phyloP scores from a whole-genome alignment of 1,140 invertebrate species.

The Aphelenchoides fujianensis region DNA sequence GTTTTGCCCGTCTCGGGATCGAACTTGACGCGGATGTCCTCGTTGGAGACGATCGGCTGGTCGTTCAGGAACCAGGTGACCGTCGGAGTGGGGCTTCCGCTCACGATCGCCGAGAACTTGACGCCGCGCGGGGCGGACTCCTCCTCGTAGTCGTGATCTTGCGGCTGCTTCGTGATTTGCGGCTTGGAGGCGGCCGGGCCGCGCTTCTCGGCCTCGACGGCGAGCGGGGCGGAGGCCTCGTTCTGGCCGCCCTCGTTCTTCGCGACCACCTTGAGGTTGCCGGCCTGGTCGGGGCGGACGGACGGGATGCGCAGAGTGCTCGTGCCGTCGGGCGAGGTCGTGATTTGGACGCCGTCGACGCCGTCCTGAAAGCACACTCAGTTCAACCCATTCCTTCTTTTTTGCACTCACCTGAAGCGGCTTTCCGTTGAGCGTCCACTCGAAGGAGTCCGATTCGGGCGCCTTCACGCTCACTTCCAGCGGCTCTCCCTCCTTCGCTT shows the following conservation, averaged over 20 bases:
- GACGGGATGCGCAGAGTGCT: conserved; percentile 44
- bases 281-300: conserved; percentile 37
- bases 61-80: conserved; percentile 76
- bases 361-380: conserved; percentile 40
- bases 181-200: conserved; percentile 20
- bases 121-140: conserved; percentile 72
- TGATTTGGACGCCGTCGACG: conserved; percentile 47
- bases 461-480: conserved; percentile 29
- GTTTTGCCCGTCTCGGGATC: conserved; percentile 50
- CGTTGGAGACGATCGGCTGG: conserved; percentile 50
- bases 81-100: conserved; percentile 79
- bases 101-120: conserved; percentile 73
- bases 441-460: conserved; percentile 35
- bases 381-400: conserved; percentile 16
- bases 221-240: conserved; percentile 4
- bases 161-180: conserved; percentile 55
- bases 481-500: conserved; percentile 26
- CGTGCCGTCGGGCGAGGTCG: conserved; percentile 31
- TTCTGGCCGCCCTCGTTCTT: conserved; percentile 52
- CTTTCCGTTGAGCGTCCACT: conserved; percentile 56
- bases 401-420: conserved; percentile 36
- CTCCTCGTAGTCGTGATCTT: conserved; percentile 68
- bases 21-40: conserved; percentile 49
- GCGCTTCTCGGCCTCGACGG: too few relatives aligned
- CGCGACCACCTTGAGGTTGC: conserved; percentile 42